These are phyloP conservation scores for Drosophila dunni DNA, from an alignment of 1,140 invertebrate genomes.

Conservation along the genomic window DNA sequence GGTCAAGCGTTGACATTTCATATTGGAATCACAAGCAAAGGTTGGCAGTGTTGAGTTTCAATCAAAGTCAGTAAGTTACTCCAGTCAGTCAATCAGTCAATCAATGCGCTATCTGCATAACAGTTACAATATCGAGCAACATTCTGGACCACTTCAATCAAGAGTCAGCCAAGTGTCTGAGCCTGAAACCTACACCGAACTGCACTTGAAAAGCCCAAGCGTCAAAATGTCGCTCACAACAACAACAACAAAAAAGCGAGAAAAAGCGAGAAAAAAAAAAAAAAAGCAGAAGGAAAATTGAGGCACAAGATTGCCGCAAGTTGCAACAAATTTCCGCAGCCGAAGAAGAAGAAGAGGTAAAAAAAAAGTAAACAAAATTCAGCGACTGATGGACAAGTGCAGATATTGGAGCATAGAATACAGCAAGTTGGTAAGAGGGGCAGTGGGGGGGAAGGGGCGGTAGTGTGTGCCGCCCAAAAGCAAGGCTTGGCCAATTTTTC, in stretches of 20 bases:
- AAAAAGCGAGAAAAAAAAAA: background rate
- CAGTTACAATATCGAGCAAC: slow-evolving; percentile 24
- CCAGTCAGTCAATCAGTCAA: slow-evolving; percentile 31
- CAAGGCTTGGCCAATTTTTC: slow-evolving; percentile 64
- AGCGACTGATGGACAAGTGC: slow-evolving; percentile 50
- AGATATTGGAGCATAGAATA: slow-evolving; percentile 29
- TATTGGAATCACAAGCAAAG: background rate
- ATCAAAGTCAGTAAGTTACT: slow-evolving; percentile 28
- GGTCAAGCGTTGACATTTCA: slow-evolving; percentile 8
- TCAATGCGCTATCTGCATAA: slow-evolving; percentile 25
- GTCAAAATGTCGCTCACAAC: slow-evolving; percentile 74
- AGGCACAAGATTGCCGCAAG: slow-evolving; percentile 39
- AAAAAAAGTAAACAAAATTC: background rate
- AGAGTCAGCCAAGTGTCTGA: slow-evolving; percentile 13
- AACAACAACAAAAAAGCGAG: slow-evolving; percentile 10
- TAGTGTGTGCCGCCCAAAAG: slow-evolving; percentile 20
- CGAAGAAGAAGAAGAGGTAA: background rate
- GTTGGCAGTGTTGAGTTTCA: background rate
- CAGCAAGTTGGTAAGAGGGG: background rate
- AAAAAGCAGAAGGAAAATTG: slow-evolving; percentile 7
- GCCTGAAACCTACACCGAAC: slow-evolving; percentile 54
- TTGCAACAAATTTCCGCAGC: slow-evolving; percentile 29
- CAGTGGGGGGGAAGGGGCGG: background rate
- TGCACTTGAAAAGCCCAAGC: slow-evolving; percentile 64
- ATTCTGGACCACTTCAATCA: slow-evolving; percentile 43